phyloP scores from a whole-genome alignment of 2,113 vertebrate species.

The Peromyscus leucopus region DNA sequence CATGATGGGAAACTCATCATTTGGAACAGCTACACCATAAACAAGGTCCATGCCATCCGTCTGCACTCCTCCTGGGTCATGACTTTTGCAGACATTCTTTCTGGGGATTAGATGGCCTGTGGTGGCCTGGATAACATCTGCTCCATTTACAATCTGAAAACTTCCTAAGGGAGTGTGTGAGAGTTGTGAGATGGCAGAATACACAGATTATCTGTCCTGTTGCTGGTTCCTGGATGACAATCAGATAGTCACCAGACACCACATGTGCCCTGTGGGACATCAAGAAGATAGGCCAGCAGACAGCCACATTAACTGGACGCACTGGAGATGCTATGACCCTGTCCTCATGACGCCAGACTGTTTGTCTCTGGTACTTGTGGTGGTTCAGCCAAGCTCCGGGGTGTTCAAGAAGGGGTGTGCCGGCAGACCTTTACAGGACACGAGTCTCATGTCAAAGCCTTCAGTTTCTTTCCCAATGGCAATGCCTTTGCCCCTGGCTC shows the following conservation, averaged over 20 bases:
- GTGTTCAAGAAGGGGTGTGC: constrained; percentile 99
- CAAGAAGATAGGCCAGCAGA: constrained; percentile 96
- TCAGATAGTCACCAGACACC: constrained; percentile 99
- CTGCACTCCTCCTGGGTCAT: constrained; percentile 99
- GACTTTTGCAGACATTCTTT: constrained; percentile 98
- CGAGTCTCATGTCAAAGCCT: constrained; percentile 99
- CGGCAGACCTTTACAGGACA: constrained; percentile 94
- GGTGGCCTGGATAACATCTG: constrained; percentile 99
- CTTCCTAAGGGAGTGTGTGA: constrained; percentile 98
- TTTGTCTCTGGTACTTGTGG: constrained; percentile 98
- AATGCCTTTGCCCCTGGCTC: constrained; percentile 98
- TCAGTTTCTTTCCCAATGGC: constrained; percentile 98
- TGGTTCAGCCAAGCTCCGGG: constrained; percentile 98
- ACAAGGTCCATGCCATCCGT: constrained; percentile 99
- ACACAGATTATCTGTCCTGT: constrained; percentile 98
- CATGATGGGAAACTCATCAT: constrained; percentile 99
- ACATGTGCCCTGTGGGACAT: constrained; percentile 99
- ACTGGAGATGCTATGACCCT: constrained; percentile 99
- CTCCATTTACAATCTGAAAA: constrained; percentile 99
- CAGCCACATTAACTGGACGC: constrained; percentile 97
- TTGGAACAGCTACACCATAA: constrained; percentile 99
- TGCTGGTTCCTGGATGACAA: constrained; percentile 99
- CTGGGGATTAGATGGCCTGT: constrained; percentile 98
- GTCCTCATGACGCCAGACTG: constrained; percentile 95
- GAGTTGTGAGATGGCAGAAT: constrained; percentile 96